Conservation (phyloP, 2,888 invertebrate genomes). For the Hyles lineata region DNA sequence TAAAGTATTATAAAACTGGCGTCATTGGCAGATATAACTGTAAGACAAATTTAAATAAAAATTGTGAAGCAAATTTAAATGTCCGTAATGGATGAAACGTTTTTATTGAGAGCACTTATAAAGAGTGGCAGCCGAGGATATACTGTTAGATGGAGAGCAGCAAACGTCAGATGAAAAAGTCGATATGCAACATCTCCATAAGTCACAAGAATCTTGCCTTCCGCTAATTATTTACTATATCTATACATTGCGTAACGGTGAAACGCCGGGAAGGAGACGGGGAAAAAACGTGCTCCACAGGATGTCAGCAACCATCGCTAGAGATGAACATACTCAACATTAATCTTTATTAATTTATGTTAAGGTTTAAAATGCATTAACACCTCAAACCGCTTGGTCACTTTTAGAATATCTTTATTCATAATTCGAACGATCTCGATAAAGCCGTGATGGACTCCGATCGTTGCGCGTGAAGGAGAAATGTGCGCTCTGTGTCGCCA, state of each 20-base stretch:
- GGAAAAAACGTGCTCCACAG: slow-evolving; percentile 81
- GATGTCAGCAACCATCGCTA: slow-evolving; percentile 70
- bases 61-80: slow-evolving; percentile 2
- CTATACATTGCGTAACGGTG: slow-evolving; percentile 83
- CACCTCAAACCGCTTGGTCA: slow-evolving; percentile 60
- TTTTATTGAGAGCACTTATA: slow-evolving; percentile 3
- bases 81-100: background rate
- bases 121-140: background rate
- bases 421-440: slow-evolving; percentile 81
- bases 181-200: slow-evolving; percentile 79
- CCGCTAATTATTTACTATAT: slow-evolving; percentile 85
- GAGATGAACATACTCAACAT: slow-evolving; percentile 54
- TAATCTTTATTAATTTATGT: slow-evolving; percentile 54
- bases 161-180: slow-evolving; percentile 77
- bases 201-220: slow-evolving; percentile 84
- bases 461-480: slow-evolving; percentile 54
- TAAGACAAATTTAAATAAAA: slow-evolving; percentile 13
- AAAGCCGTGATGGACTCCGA: slow-evolving; percentile 71
- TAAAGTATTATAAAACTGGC: background rate
- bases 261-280: slow-evolving; percentile 82
- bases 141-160: slow-evolving; percentile 70
- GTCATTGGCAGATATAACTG: background rate
- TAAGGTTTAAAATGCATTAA: slow-evolving; percentile 62
- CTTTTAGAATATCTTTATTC: slow-evolving; percentile 83
- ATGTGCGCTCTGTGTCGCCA: slow-evolving; percentile 59